These are phyloP conservation scores for Lysandra coridon DNA, from an alignment of 2,888 invertebrate genomes.

Conservation along the genomic window DNA sequence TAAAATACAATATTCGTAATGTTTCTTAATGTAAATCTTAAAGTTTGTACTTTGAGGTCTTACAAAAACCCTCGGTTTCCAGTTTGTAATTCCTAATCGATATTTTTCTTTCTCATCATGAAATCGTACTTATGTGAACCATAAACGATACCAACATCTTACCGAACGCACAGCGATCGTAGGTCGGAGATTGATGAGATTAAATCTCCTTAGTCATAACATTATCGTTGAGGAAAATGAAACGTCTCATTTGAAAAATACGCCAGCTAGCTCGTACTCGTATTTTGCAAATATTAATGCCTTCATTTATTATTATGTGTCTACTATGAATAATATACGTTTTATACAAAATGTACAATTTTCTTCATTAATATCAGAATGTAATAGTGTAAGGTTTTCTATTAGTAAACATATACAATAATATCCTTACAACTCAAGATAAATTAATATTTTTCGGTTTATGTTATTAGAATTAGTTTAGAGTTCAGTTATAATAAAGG, in stretches of 20 bases:
- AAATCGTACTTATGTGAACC: background rate
- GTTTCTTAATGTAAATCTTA: background rate
- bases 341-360: too few relatives aligned
- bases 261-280: background rate
- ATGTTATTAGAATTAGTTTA: background rate
- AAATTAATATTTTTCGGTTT: background rate
- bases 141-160: background rate
- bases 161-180: background rate
- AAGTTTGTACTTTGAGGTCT: background rate
- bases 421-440: too few relatives aligned
- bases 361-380: too few relatives aligned
- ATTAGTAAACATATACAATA: too few relatives aligned
- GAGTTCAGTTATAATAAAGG: background rate
- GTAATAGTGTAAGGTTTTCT: too few relatives aligned
- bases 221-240: constrained; percentile 15
- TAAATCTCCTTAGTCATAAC: constrained; percentile 16
- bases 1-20: background rate
- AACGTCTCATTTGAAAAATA: constrained; percentile 19
- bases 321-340: too few relatives aligned
- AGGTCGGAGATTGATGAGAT: constrained; percentile 20
- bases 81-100: background rate
- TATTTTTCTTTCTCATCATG: background rate
- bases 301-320: background rate
- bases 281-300: background rate
- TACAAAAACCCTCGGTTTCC: background rate